Evolutionary conservation across 2,113 vertebrate species (phyloP), one percentile per base, ranked within the genome.

Genomic region (Charadrius vociferus): DNA sequence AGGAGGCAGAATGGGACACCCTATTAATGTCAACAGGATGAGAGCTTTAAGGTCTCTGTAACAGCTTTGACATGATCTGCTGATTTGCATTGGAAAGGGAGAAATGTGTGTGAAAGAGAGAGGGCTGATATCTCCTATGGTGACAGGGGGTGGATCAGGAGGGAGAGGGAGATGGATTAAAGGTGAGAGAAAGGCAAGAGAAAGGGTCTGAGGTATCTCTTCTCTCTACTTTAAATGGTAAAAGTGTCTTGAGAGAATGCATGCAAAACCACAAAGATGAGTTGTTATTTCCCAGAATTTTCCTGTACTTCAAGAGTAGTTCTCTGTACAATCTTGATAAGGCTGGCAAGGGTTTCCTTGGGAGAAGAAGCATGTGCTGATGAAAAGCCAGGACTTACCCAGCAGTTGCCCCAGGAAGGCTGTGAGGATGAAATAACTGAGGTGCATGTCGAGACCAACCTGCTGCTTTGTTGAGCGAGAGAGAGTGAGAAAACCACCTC

Each of bases 241-340:
- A 71, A 3, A 12, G 2, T 1, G 1, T 7, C 6, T 36, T 14
- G n/a, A 70, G n/a, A 30, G 8, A 70, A 49, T 2, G 0, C 0
- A 45, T 70, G 8, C 34, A 70, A n/a, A 62, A 6, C 29, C 15
- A 17, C 32, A 32, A 6, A 6, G 10, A 3, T 10, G 7, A 85
- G 27, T 3, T 3, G 3, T 5, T 0, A 11, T 15, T 66, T 80
- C 14, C 15, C 32, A 37, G 4, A 0, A 0, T 23, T 71, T 50
- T 62, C 8, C 39, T 23, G 4, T 2, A 3, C 2, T 23, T 45
- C 17, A 41, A 1, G 26, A 5, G 3, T 1, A 26, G 5, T 10
- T 91, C 14, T 3, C 1, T 4, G 4, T 19, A n/a, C 4, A 2
- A 1, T 2, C 6, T 5, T 34, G 21, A 7, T 45, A 14, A 34